Percentiles rank a stretch among this genome's conserved stretches.
phyloP scores from a whole-genome alignment of 2,797 vertebrate species.

The Diceros bicornis region DNA sequence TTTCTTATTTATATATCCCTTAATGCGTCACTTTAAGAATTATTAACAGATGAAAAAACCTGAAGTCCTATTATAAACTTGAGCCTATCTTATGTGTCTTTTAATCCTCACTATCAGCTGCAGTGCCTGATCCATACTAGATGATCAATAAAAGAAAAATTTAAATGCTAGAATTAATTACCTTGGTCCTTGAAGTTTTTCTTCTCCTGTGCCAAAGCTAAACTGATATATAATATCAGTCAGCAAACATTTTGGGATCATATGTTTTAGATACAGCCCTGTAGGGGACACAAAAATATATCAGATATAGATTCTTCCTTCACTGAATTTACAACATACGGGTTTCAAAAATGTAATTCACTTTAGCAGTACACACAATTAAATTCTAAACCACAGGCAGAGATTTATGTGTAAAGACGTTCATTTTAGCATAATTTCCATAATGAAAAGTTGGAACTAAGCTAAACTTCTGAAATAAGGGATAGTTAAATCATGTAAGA shows the following conservation, averaged over 20 bases:
- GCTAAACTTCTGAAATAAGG: constrained; percentile 27
- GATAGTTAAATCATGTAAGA: constrained; percentile 10
- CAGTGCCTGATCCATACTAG: background rate
- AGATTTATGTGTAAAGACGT: background rate
- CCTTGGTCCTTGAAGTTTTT: background rate
- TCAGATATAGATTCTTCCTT: background rate
- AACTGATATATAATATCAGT: background rate
- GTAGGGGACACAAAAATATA: background rate
- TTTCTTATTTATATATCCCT: background rate
- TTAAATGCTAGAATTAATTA: background rate
- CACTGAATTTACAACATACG: background rate
- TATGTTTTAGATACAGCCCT: background rate
- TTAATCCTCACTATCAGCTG: background rate
- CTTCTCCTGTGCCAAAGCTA: constrained; percentile 17
- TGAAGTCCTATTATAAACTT: background rate
- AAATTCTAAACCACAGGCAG: background rate
- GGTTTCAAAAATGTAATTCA: background rate
- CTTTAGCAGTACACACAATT: background rate
- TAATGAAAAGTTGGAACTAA: constrained; percentile 53
- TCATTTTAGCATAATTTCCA: constrained; percentile 10
- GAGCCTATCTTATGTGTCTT: background rate
- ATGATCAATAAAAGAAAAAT: background rate
- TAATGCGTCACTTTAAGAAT: background rate
- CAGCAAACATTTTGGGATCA: background rate
- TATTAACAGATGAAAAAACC: background rate